A percentile compares a stretch with the other conserved stretches of the same genome.
These are phyloP conservation scores for Eupithecia dodoneata DNA, from an alignment of 2,888 invertebrate genomes.

Conservation along the genomic window DNA sequence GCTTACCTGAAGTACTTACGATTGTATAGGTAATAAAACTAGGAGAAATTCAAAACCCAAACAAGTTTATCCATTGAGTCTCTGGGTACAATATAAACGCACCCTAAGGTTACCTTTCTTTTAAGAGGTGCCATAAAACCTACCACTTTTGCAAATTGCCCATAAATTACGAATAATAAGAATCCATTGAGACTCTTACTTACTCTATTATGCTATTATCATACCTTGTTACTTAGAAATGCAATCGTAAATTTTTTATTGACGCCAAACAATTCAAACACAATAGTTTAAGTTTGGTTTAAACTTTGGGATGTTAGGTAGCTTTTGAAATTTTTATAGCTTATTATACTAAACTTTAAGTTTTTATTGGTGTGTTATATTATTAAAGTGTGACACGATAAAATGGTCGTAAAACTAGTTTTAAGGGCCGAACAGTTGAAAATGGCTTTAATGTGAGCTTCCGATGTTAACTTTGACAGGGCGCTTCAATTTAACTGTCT, in stretches of 20 bases:
- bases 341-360: slow-evolving; percentile 42
- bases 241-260: slow-evolving; percentile 27
- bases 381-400: slow-evolving; percentile 41
- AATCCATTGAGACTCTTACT: slow-evolving; percentile 56
- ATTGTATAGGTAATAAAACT: slow-evolving; percentile 5
- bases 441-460: slow-evolving; percentile 34
- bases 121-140: slow-evolving; percentile 58
- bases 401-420: slow-evolving; percentile 41
- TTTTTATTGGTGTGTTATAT: slow-evolving; percentile 36
- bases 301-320: slow-evolving; percentile 12
- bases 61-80: slow-evolving; percentile 1
- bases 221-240: slow-evolving; percentile 37
- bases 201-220: slow-evolving; percentile 54
- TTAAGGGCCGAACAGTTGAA: slow-evolving; percentile 19
- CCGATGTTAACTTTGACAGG: slow-evolving; percentile 29
- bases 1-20: slow-evolving; percentile 8
- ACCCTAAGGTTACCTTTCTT: slow-evolving; percentile 48
- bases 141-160: slow-evolving; percentile 76
- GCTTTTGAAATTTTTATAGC: slow-evolving; percentile 40
- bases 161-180: slow-evolving; percentile 70
- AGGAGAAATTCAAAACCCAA: slow-evolving; percentile 20
- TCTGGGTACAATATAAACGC: slow-evolving; percentile 36
- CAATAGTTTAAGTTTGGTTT: slow-evolving; percentile 9
- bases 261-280: slow-evolving; percentile 5
- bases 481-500: slow-evolving; percentile 26